phyloP scores from a whole-genome alignment of 2,888 invertebrate species.

The Archips xylosteana region DNA sequence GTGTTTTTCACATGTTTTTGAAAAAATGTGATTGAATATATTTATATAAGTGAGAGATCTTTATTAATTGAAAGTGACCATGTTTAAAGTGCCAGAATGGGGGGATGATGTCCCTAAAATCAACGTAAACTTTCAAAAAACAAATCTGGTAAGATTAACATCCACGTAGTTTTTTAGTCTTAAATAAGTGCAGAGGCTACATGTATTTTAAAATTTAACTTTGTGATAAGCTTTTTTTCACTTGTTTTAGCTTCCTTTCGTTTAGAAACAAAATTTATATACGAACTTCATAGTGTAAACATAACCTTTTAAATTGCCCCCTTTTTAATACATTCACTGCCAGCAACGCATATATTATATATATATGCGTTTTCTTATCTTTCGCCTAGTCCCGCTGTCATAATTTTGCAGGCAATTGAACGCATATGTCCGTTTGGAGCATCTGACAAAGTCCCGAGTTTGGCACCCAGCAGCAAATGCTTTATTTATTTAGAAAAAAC shows the following conservation, averaged over 20 bases:
- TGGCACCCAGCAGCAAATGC: no score
- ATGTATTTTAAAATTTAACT: not conserved
- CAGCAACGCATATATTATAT: no score
- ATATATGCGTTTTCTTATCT: no score
- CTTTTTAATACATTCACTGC: not conserved
- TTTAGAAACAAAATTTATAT: not conserved
- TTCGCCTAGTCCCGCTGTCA: no score
- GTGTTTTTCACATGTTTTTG: conserved; percentile 34
- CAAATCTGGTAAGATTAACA: conserved; percentile 52
- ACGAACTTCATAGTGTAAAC: conserved; percentile 27
- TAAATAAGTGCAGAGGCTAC: not conserved
- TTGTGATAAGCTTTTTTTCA: not conserved
- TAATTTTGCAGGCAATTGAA: no score
- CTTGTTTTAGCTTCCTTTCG: not conserved
- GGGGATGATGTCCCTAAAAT: conserved; percentile 59
- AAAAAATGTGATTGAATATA: conserved; percentile 7
- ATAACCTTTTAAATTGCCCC: conserved; percentile 19
- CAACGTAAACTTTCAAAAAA: conserved; percentile 53
- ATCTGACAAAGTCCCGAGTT: no score
- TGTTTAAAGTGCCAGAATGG: conserved; percentile 72
- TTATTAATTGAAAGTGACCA: conserved; percentile 46
- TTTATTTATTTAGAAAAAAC: no score
- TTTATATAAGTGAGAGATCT: not conserved
- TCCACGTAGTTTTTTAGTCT: not conserved
- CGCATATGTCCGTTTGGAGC: no score